phyloP scores from a whole-genome alignment of 2,888 invertebrate genomes.

The Merodon equestris region DNA sequence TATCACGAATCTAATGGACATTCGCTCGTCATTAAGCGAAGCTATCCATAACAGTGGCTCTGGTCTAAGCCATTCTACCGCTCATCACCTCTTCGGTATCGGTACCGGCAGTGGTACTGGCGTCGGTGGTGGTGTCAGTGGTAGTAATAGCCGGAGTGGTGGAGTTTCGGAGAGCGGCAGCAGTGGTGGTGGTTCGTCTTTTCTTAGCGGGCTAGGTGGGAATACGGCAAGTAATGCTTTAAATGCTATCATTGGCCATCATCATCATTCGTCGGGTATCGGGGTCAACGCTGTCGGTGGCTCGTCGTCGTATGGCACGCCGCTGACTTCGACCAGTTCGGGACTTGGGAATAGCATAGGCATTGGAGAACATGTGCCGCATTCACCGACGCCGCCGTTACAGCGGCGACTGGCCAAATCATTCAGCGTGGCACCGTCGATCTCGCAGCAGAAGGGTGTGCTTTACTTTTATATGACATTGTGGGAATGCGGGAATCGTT shows the following conservation, averaged over 20 bases:
- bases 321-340: slow-evolving; percentile 71
- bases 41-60: slow-evolving; percentile 72
- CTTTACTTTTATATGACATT: background rate
- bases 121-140: slow-evolving; percentile 34
- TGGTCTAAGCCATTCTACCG: slow-evolving; percentile 71
- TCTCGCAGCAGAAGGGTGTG: slow-evolving; percentile 79
- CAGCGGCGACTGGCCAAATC: slow-evolving; percentile 94
- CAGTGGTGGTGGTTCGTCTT: slow-evolving; percentile 72
- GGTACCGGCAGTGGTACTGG: slow-evolving; percentile 61
- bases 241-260: slow-evolving; percentile 76
- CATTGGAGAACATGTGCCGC: slow-evolving; percentile 79
- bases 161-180: slow-evolving; percentile 48
- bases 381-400: slow-evolving; percentile 89
- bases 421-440: slow-evolving; percentile 91
- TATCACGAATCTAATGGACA: slow-evolving; percentile 77
- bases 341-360: slow-evolving; percentile 73
- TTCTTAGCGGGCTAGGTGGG: slow-evolving; percentile 73
- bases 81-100: slow-evolving; percentile 70
- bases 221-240: slow-evolving; percentile 75
- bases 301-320: slow-evolving; percentile 73
- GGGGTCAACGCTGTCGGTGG: slow-evolving; percentile 36
- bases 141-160: slow-evolving; percentile 49
- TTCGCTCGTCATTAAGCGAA: slow-evolving; percentile 76
- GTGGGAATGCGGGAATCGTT: background rate
- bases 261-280: slow-evolving; percentile 51